These are phyloP conservation scores for Brachionus manjavacas DNA, from an alignment of 1,140 invertebrate genomes.

Conservation along the genomic window DNA sequence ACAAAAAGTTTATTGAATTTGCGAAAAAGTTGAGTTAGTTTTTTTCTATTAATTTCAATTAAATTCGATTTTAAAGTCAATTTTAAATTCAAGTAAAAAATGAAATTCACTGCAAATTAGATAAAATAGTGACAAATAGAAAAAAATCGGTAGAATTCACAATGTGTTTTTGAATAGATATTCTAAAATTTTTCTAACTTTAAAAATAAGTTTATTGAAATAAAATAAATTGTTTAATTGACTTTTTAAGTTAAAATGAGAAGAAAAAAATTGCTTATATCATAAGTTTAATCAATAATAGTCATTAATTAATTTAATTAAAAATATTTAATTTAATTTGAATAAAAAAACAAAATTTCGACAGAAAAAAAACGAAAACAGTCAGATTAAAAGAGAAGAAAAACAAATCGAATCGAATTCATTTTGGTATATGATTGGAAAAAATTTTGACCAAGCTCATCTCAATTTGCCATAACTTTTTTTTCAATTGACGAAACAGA, in stretches of 20 bases:
- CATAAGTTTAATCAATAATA: conserved; percentile 7
- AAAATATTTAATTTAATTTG: background rate
- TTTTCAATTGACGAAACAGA: background rate
- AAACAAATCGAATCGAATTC: conserved; percentile 25
- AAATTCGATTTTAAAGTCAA: too few species aligned
- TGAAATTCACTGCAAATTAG: too few species aligned
- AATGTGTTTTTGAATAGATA: background rate
- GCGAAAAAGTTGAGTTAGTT: too few species aligned
- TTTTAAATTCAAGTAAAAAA: too few species aligned
- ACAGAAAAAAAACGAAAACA: conserved; percentile 14
- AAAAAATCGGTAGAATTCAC: too few species aligned
- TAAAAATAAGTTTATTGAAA: background rate
- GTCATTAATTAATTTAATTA: conserved; percentile 22
- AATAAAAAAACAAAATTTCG: conserved; percentile 23
- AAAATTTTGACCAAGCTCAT: background rate
- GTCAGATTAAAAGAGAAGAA: background rate
- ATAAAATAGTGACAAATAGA: too few species aligned
- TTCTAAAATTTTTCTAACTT: background rate
- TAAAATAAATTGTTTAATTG: background rate
- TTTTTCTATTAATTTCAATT: too few species aligned
- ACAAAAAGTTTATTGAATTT: too few species aligned
- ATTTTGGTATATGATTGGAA: background rate
- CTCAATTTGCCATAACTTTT: background rate
- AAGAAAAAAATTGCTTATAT: background rate
- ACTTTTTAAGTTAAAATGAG: background rate